Evolutionary conservation across 2,888 invertebrate genomes (phyloP), one percentile per base, ranked within the genome.

Genomic region (Alsophila aescularia): DNA sequence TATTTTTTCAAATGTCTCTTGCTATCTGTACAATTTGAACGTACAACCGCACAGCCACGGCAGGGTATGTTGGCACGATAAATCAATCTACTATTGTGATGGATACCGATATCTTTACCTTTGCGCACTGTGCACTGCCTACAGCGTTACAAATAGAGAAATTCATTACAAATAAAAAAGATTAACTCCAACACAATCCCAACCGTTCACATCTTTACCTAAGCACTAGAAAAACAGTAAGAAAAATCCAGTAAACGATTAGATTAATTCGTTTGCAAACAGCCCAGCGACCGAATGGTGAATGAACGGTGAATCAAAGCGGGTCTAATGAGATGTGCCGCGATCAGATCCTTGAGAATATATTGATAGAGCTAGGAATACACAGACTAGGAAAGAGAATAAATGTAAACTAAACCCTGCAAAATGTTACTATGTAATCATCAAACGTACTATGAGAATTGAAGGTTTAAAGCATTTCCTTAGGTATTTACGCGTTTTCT

Each of bases 51-150:
- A 59, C 52, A 40, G 54, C 70, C 70, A 73, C 65, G 70, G 71
- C 68, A 73, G 69, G n/a, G 66, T 72, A 66, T 68, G 81, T 77
- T 83, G 82, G 82, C 76, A 78, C 80, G 78, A 88, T 89, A 88
- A 85, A 90, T 89, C 89, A 89, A 86, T 85, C 80, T 70, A 67
- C 79, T 69, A 84, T 85, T 85, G 81, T 85, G 77, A 69, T 73
- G 70, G 73, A 75, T 73, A 70, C 72, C 68, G 59, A 68, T 65
- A 70, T 76, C 74, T 73, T 81, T 78, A 76, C 74, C 71, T 75
- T 67, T 57, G 45, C 42, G 24, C 41, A n/a, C 21, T 27, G n/a
- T 16, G 9, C 15, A 29, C 16, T 41, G 31, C 48, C 36, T 39
- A 41, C 43, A 41, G 14, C 31, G 31, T 21, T n/a, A 52, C 9